These are phyloP conservation scores for Vidua macroura DNA, from an alignment of 2,113 vertebrate species.

Conservation along the genomic window DNA sequence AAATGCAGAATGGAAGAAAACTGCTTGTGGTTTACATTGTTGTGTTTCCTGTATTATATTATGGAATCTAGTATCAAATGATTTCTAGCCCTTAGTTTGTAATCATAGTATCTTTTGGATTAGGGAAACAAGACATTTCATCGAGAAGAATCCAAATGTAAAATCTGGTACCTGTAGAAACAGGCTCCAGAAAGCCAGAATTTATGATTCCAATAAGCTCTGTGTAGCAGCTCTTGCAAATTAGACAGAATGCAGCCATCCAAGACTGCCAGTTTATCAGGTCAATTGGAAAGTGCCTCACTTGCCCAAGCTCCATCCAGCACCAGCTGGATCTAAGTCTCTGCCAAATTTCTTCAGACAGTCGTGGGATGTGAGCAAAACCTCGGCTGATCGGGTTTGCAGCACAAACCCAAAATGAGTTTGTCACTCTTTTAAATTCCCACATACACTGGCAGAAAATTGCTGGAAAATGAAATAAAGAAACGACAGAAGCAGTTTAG, in stretches of 20 bases:
- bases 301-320: neutral
- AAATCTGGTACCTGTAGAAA: neutral
- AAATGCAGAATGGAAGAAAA: neutral
- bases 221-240: neutral
- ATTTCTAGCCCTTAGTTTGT: neutral
- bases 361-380: neutral
- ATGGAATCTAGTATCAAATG: neutral
- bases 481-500: constrained; percentile 35
- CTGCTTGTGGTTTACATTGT: neutral
- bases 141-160: neutral
- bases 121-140: neutral
- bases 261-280: neutral
- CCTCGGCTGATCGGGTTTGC: neutral
- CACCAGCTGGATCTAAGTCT: neutral
- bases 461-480: constrained; percentile 43
- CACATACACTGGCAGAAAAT: neutral
- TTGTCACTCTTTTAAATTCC: constrained; percentile 50
- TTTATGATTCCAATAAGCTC: neutral
- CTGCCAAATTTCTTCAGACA: constrained; percentile 20
- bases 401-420: constrained; percentile 38
- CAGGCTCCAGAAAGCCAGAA: neutral
- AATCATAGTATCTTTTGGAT: neutral
- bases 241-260: neutral
- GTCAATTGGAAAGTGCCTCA: neutral
- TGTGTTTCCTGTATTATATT: neutral